These are phyloP conservation scores for Cathartes aura DNA, from an alignment of 2,113 vertebrate species.

Conservation along the genomic window DNA sequence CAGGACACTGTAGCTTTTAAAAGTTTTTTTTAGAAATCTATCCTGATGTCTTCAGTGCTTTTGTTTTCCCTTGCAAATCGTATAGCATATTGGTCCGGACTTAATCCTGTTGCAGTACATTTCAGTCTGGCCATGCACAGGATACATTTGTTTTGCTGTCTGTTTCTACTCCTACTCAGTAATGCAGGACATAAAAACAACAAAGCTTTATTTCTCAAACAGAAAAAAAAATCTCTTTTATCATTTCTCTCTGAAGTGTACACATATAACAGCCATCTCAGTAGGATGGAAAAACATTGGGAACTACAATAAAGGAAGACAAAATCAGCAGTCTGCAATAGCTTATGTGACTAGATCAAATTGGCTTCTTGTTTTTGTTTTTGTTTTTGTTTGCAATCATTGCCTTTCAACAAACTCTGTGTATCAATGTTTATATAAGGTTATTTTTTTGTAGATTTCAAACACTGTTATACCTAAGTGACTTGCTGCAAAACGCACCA, in stretches of 20 bases:
- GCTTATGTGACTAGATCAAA: constrained; percentile 11
- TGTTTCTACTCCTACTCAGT: background rate
- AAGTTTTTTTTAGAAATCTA: background rate
- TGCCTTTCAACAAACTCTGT: background rate
- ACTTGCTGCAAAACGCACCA: background rate
- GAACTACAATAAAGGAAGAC: constrained; percentile 4
- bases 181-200: background rate
- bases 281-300: background rate
- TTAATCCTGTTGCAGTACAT: background rate
- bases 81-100: background rate
- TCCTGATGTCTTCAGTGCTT: background rate
- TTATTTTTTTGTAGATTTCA: background rate
- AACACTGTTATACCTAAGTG: background rate
- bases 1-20: background rate
- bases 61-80: background rate
- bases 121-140: background rate
- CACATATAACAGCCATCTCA: background rate
- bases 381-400: background rate
- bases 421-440: background rate
- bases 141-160: constrained; percentile 16
- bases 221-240: background rate
- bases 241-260: constrained; percentile 7
- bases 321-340: constrained; percentile 15
- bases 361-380: background rate
- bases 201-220: background rate